phyloP scores from a whole-genome alignment of 2,888 invertebrate species.

The Drosophila phalerata region DNA sequence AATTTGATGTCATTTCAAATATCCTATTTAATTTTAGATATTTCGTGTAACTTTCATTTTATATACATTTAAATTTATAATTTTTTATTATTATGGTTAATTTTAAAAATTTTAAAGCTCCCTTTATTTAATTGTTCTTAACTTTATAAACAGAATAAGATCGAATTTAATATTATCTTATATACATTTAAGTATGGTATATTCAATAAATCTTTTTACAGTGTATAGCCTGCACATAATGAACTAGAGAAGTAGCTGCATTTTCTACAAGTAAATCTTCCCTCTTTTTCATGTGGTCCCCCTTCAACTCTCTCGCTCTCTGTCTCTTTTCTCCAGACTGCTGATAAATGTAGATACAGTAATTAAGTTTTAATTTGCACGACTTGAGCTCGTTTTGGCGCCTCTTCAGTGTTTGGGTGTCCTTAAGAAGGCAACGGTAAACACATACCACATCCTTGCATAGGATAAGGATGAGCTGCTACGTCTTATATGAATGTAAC shows the following conservation, averaged over 20 bases:
- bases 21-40: background rate
- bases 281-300: background rate
- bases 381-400: slow-evolving; percentile 10
- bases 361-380: slow-evolving; percentile 66
- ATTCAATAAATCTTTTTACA: no score
- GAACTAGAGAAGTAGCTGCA: background rate
- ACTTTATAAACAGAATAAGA: no score
- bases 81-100: background rate
- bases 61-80: no score
- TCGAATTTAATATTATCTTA: no score
- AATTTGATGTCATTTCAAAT: background rate
- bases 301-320: background rate
- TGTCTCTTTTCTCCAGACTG: slow-evolving; percentile 2
- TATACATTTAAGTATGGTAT: no score
- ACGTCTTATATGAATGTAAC: background rate
- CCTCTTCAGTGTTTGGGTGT: background rate
- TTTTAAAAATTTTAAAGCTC: no score
- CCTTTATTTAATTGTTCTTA: no score
- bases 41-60: background rate
- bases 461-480: background rate
- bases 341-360: slow-evolving; percentile 31
- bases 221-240: background rate
- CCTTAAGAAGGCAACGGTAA: slow-evolving; percentile 23
- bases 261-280: background rate
- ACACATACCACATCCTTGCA: slow-evolving; percentile 6